Conservation (phyloP, 2,113 vertebrate genomes). For the Malurus melanocephalus region DNA sequence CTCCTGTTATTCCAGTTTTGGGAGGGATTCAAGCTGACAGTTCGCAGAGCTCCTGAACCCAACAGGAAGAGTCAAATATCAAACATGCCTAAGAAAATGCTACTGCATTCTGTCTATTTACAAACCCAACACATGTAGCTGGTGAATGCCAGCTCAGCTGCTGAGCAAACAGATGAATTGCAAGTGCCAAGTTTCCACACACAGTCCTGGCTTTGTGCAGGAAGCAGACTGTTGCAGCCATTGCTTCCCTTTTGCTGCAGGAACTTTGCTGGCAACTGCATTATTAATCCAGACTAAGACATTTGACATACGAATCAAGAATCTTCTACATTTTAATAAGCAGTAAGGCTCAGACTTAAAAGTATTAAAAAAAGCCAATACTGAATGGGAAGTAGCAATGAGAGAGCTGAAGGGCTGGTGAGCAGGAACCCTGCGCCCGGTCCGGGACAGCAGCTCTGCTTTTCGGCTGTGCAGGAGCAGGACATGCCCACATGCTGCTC, state of each 20-base stretch:
- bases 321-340: background rate
- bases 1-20: background rate
- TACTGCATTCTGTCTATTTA: slow-evolving; percentile 35
- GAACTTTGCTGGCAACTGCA: slow-evolving; percentile 22
- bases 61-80: background rate
- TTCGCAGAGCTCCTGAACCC: slow-evolving; percentile 31
- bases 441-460: background rate
- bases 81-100: slow-evolving; percentile 17
- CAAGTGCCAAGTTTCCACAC: slow-evolving; percentile 26
- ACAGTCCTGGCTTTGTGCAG: slow-evolving; percentile 9
- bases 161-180: slow-evolving; percentile 43
- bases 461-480: accelerated
- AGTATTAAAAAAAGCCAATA: background rate
- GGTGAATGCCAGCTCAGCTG: slow-evolving; percentile 15
- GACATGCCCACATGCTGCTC: accelerated
- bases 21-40: background rate
- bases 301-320: background rate
- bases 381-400: background rate
- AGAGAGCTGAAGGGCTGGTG: background rate
- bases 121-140: slow-evolving; percentile 24
- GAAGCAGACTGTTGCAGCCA: slow-evolving; percentile 24
- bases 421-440: background rate
- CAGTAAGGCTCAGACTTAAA: background rate
- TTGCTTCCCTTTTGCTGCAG: slow-evolving; percentile 45
- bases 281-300: background rate